Conservation (phyloP, 2,888 invertebrate genomes). For the Rhingia campestris region DNA sequence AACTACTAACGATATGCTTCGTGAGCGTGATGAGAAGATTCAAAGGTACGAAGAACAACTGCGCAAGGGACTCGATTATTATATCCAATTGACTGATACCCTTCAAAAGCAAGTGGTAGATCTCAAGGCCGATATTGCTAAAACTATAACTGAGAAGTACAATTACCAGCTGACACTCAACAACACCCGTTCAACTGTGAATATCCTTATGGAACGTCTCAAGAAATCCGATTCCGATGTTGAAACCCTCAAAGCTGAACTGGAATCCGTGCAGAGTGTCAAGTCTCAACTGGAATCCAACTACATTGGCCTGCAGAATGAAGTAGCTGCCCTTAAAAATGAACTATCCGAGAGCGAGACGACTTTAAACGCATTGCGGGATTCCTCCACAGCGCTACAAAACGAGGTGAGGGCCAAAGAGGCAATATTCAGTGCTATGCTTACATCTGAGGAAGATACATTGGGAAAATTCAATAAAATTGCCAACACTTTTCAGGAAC, state of each 20-base stretch:
- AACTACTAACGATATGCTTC: constrained; percentile 82
- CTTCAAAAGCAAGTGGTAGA: constrained; percentile 82
- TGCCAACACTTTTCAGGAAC: constrained; percentile 83
- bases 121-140: constrained; percentile 81
- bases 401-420: constrained; percentile 82
- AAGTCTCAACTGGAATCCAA: constrained; percentile 80
- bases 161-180: constrained; percentile 82
- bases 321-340: constrained; percentile 77
- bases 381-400: constrained; percentile 80
- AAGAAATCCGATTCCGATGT: constrained; percentile 83
- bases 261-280: constrained; percentile 79
- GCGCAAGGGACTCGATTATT: constrained; percentile 81
- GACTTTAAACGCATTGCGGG: constrained; percentile 77
- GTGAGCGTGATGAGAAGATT: constrained; percentile 81
- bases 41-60: constrained; percentile 81
- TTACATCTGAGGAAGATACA: constrained; percentile 82
- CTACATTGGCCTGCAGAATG: constrained; percentile 78
- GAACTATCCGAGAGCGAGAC: constrained; percentile 79
- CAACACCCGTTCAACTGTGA: constrained; percentile 82
- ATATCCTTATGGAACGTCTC: constrained; percentile 82
- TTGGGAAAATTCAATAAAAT: constrained; percentile 83
- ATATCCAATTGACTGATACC: constrained; percentile 80
- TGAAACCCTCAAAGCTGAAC: constrained; percentile 81
- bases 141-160: constrained; percentile 82
- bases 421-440: constrained; percentile 81